These are phyloP conservation scores for Acromyrmex charruanus DNA, from an alignment of 1,140 invertebrate genomes.

Conservation along the genomic window DNA sequence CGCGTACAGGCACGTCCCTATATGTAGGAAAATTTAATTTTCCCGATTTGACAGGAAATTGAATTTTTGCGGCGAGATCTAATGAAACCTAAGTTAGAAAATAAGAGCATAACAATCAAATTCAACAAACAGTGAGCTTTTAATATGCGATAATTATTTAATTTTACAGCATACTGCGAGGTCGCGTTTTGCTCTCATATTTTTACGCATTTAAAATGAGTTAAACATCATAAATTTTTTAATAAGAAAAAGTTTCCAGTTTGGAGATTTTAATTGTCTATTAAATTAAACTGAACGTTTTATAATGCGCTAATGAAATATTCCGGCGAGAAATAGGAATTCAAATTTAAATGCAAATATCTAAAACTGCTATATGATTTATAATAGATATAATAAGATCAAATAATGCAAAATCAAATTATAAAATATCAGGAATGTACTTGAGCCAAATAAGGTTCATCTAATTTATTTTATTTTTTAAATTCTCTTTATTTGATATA, in stretches of 20 bases:
- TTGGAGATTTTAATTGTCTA: not conserved
- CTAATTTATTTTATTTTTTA: too few relatives aligned
- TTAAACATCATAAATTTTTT: not conserved
- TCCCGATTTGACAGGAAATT: slow-evolving; percentile 25
- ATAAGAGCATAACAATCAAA: not conserved
- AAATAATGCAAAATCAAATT: not conserved
- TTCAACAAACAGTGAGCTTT: not conserved
- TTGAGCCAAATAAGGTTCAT: too few relatives aligned
- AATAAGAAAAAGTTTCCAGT: not conserved
- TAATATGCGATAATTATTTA: not conserved
- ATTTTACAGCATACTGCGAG: not conserved
- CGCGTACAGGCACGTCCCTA: not conserved
- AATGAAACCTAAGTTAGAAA: not conserved
- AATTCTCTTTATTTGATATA: too few relatives aligned
- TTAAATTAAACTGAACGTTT: not conserved
- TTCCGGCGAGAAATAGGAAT: not conserved
- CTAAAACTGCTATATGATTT: slow-evolving; percentile 3
- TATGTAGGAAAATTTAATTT: not conserved
- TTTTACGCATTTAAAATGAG: not conserved
- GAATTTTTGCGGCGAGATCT: slow-evolving; percentile 27
- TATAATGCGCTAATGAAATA: not conserved
- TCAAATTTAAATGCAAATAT: not conserved
- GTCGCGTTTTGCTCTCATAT: not conserved
- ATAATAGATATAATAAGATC: not conserved
- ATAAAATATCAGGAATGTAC: not conserved